Evolutionary conservation across 2,888 invertebrate species (phyloP), one percentile per base, ranked within the genome.

Genomic region (Catonia carolina): DNA sequence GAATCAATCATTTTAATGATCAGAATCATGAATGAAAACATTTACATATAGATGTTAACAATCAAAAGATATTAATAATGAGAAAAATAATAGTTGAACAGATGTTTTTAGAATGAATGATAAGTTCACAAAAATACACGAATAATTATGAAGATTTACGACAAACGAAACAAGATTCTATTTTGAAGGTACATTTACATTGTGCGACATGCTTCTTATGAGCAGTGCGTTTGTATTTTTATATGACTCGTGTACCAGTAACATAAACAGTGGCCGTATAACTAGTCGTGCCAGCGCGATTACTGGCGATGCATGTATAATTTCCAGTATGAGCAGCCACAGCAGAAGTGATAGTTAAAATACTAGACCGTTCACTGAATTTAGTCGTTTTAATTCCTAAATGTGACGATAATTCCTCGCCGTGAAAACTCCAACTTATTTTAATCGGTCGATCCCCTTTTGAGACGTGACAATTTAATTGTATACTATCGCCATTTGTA

Each of bases 281-380:
- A 72, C 81, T 82, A 64, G 81, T 78, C 65, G 75, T 77, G 63
- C 88, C 89, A 41, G 85, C 88, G 68, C 73, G 76, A 73, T 89
- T 89, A 63, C 76, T 78, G 20, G 86, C 89, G 55, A 81, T 78
- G 69, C 89, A 89, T 39, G 85, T 86, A 68, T 86, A 89, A 69
- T 82, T 78, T 57, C 88, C 88, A 63, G 83, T 82, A 70, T 88
- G 86, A 56, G 78, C 76, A 39, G 81, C 82, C 57, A 80, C 80
- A 42, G 86, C 78, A n/a, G 83, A 78, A 63, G 82, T 81, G 62
- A 86, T 84, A 64, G 78, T 81, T 67, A 84, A 70, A 60, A 83
- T 76, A 68, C 79, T 79, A 62, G 78, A 75, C 71, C 73, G 78
- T 72, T 87, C 86, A 67, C 84, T 84, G 61, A 83, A 83, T 71